Conservation (phyloP, 2,888 invertebrate species). For the Scrobipalpa atriplicella region DNA sequence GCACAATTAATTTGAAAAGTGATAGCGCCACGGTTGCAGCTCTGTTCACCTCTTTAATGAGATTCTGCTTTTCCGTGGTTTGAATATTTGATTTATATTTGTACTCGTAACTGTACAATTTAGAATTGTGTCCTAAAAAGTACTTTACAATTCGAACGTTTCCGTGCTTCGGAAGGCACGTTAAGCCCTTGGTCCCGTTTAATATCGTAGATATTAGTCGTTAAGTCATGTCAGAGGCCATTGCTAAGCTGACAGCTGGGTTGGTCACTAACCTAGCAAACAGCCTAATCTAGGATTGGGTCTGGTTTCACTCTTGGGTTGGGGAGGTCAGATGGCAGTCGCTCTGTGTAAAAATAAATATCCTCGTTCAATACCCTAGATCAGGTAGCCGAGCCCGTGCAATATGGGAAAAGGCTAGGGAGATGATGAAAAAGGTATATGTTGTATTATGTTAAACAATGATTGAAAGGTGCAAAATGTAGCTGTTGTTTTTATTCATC, state of each 20-base stretch:
- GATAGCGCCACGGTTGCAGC: no score
- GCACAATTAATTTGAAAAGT: no score
- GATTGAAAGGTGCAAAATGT: conserved; percentile 1
- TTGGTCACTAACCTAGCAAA: no score
- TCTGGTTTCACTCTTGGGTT: no score
- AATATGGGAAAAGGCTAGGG: not conserved
- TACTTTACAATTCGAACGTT: not conserved
- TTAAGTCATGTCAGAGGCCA: not conserved
- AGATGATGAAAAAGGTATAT: not conserved
- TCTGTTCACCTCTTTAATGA: no score
- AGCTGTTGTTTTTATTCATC: not conserved
- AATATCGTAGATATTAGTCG: no score
- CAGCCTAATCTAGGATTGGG: no score
- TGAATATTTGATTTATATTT: not conserved
- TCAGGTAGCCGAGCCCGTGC: no score
- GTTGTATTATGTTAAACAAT: no score
- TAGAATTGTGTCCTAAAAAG: not conserved
- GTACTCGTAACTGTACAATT: not conserved
- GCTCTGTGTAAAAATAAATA: no score
- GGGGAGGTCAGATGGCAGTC: no score
- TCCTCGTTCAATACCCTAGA: no score
- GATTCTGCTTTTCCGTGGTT: not conserved
- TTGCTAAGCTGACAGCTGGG: not conserved
- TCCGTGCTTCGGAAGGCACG: not conserved
- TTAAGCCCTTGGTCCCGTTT: not conserved